Conservation (phyloP, 2,113 vertebrate genomes). For the Serinus canaria region DNA sequence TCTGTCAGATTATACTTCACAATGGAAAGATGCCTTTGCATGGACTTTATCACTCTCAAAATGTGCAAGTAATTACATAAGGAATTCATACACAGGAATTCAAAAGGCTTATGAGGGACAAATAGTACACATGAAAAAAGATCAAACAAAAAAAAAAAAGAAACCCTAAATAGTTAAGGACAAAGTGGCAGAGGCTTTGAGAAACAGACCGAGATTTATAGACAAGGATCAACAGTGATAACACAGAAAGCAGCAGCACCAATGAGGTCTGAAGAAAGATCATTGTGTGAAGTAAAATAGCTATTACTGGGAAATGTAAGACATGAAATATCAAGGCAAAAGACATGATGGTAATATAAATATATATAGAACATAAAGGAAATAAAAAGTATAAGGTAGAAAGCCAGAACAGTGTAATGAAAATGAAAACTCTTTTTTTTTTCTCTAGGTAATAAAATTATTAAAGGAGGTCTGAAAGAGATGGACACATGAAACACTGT, state of each 20-base stretch:
- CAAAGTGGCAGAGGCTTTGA: background rate
- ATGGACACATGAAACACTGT: background rate
- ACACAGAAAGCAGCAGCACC: background rate
- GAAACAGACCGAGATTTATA: background rate
- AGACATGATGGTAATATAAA: background rate
- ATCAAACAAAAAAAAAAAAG: background rate
- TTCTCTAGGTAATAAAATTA: background rate
- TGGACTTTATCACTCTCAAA: background rate
- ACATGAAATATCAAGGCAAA: background rate
- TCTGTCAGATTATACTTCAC: background rate
- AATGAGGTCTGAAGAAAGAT: background rate
- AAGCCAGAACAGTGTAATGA: background rate
- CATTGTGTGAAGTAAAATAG: background rate
- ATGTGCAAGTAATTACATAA: background rate
- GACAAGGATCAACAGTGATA: background rate
- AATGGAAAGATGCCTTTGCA: background rate
- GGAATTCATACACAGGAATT: background rate
- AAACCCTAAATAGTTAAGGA: background rate
- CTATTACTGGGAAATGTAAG: background rate
- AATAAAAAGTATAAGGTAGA: background rate
- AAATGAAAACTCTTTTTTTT: background rate
- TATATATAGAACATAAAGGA: background rate
- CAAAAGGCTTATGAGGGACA: background rate
- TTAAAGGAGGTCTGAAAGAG: background rate
- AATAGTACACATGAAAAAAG: fast-evolving